Evolutionary conservation across 2,113 vertebrate genomes (phyloP).

Genomic region (Apistogramma diplotaenia): DNA sequence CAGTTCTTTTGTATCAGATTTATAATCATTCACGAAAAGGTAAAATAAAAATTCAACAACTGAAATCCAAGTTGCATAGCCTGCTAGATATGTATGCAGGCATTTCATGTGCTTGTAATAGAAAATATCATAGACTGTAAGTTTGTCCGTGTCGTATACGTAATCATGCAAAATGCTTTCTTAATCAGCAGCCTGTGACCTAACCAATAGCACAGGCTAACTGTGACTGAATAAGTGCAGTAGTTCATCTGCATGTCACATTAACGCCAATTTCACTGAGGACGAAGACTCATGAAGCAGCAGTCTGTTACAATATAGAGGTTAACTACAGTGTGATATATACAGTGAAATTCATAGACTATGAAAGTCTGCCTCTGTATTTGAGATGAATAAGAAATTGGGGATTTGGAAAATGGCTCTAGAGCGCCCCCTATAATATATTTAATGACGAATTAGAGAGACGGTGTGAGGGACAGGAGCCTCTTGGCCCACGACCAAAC

Average conservation of each 20-base stretch:
- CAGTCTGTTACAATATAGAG: background rate
- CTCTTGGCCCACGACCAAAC: too few species aligned
- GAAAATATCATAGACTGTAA: background rate
- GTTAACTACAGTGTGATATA: background rate
- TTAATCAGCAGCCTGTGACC: too few species aligned
- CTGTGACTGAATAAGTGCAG: too few species aligned
- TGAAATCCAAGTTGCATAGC: accelerated
- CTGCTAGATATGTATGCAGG: background rate
- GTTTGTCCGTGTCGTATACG: background rate
- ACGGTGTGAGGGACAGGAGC: too few species aligned
- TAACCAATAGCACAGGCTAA: too few species aligned
- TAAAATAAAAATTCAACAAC: background rate
- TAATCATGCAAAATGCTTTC: background rate
- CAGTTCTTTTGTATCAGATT: background rate
- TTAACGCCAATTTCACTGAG: background rate
- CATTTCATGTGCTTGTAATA: background rate
- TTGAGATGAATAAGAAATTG: too few species aligned
- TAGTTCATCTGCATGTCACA: background rate
- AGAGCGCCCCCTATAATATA: too few species aligned
- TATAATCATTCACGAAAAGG: background rate
- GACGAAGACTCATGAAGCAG: background rate
- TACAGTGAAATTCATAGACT: too few species aligned
- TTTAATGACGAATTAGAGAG: too few species aligned
- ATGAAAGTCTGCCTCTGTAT: background rate
- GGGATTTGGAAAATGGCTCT: too few species aligned